Evolutionary conservation across 2,797 vertebrate species (phyloP), one percentile per base, ranked within the genome.

Genomic region (Poliocrania exsul): DNA sequence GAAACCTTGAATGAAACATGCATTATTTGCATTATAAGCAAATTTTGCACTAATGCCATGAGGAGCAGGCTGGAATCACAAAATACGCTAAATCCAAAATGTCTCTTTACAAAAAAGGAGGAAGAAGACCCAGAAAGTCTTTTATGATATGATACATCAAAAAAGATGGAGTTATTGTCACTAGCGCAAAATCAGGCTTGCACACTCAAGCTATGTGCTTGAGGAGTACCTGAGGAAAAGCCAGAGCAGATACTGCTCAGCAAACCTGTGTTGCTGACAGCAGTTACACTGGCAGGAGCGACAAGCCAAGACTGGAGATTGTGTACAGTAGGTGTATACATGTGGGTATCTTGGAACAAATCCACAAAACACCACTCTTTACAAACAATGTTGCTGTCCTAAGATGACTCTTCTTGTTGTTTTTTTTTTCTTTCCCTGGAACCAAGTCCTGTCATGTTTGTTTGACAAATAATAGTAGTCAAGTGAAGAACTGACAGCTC

Each of bases 391-490:
- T 1, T 78, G 44, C 33, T 94, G 72, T 72, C 91, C 81, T 75
- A 83, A 88, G 24, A 86, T 72, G 47, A 90, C 42, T 92, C 31
- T 64, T 88, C 18, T 54, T 75, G 11, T 56, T 78, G n/a, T 33
- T 28, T 65, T 67, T 50, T 72, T 37, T 23, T 33, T 14, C 18
- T 25, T 44, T 50, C 31, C 50, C 58, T 88, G 50, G 40, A 91
- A 87, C 0, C 1, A 82, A 95, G 75, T 85, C 64, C 31, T 82
- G 46, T 46, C 54, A 3, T 70, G 78, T 83, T 86, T 94, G 74
- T 95, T 93, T 2, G 1, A 77, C 82, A 95, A 93, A 93, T 89
- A 81, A 60, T 84, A 84, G 81, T 69, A 83, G 83, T 46, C 75
- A 89, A 90, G 92, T 11, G 90, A 79, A 67, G 64, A 90, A 84